These are phyloP conservation scores for Patella pellucida DNA, from an alignment of 2,888 invertebrate genomes.

Conservation along the genomic window DNA sequence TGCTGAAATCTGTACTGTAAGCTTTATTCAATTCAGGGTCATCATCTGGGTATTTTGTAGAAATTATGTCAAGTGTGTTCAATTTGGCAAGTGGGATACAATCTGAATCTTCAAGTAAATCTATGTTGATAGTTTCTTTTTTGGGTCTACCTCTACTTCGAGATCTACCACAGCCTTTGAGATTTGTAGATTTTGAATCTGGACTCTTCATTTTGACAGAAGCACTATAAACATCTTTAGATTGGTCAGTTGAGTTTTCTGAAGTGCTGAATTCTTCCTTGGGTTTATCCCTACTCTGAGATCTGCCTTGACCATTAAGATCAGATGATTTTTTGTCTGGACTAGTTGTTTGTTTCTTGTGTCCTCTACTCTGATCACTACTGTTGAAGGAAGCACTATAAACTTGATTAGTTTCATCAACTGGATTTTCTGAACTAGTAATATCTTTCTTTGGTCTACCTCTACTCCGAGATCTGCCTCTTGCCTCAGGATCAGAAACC, in stretches of 20 bases:
- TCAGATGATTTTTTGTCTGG: not conserved
- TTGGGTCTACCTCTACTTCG: not conserved
- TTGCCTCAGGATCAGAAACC: not conserved
- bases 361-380: not conserved
- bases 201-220: not conserved
- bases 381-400: too few species aligned
- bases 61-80: not conserved
- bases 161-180: not conserved
- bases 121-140: not conserved
- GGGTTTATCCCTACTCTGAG: not conserved
- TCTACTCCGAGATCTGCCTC: not conserved
- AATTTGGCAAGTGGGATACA: not conserved
- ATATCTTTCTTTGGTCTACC: not conserved
- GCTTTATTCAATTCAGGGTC: not conserved
- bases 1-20: not conserved
- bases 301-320: not conserved
- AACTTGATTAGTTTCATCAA: not conserved
- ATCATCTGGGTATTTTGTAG: not conserved
- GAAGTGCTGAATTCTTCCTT: not conserved
- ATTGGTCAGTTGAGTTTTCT: not conserved
- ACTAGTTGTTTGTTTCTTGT: not conserved
- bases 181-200: not conserved
- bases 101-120: not conserved
- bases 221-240: not conserved
- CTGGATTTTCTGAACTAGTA: not conserved